Conservation (phyloP, 2,797 vertebrate species). For the Lemur catta region DNA sequence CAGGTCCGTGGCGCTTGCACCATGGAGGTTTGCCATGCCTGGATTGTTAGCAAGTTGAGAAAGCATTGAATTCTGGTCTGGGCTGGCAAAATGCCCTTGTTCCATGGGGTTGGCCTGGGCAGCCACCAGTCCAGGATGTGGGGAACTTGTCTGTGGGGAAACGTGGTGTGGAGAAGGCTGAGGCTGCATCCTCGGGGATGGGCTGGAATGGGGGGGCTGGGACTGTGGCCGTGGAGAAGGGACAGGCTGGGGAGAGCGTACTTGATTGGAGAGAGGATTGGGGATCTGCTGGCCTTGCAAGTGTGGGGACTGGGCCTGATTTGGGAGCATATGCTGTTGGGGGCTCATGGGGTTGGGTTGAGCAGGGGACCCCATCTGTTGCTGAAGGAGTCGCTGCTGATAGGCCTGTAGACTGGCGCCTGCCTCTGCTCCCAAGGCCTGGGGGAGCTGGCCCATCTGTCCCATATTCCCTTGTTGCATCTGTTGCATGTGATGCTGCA, state of each 20-base stretch:
- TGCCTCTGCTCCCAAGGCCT: constrained; percentile 86
- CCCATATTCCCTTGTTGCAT: constrained; percentile 90
- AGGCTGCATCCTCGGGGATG: constrained; percentile 96
- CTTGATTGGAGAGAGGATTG: constrained; percentile 94
- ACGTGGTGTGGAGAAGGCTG: constrained; percentile 97
- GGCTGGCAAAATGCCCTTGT: constrained; percentile 92
- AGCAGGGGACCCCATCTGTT: constrained; percentile 91
- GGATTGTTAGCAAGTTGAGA: constrained; percentile 92
- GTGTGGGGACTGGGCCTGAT: constrained; percentile 93
- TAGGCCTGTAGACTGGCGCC: constrained; percentile 88
- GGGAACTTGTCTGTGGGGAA: constrained; percentile 96
- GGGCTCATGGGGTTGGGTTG: constrained; percentile 97
- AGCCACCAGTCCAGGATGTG: constrained; percentile 93
- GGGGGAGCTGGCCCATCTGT: constrained; percentile 89
- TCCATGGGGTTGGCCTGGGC: constrained; percentile 96
- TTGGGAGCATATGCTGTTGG: constrained; percentile 88
- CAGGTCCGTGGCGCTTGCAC: constrained; percentile 91
- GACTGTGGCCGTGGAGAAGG: constrained; percentile 96
- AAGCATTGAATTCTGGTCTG: constrained; percentile 95
- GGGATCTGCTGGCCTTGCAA: constrained; percentile 92
- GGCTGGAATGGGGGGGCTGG: constrained; percentile 97
- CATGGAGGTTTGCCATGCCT: constrained; percentile 94
- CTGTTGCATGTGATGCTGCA: constrained; percentile 90
- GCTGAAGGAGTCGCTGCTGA: constrained; percentile 94
- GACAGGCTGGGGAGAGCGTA: constrained; percentile 95